Percentiles rank a stretch among this genome's conserved stretches.
These are phyloP conservation scores for Casuarius casuarius DNA, from an alignment of 2,113 vertebrate species.

Conservation along the genomic window DNA sequence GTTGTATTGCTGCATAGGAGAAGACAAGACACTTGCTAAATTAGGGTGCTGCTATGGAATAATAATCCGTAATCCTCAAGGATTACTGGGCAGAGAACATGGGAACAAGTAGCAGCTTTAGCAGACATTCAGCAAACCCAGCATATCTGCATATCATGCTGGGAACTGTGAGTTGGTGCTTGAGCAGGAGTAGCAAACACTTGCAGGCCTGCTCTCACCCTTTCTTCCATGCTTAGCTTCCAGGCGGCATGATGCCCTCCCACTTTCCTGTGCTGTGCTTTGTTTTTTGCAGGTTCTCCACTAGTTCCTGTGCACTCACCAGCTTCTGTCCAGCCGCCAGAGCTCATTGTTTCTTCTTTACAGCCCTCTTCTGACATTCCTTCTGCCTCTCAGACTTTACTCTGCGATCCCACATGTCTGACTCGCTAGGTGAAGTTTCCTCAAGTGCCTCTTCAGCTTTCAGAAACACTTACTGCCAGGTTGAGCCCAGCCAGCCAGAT, in stretches of 20 bases:
- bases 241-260: not conserved
- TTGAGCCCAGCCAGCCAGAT: not conserved
- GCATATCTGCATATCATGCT: not conserved
- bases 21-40: not conserved
- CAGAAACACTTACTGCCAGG: not conserved
- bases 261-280: not conserved
- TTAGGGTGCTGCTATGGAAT: not conserved
- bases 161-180: not conserved
- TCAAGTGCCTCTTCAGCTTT: not conserved
- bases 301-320: not conserved
- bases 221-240: not conserved
- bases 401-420: accelerated
- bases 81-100: not conserved
- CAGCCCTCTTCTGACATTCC: not conserved
- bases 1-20: not conserved
- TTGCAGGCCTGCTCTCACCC: not conserved
- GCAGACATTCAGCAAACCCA: not conserved
- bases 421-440: not conserved
- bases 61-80: not conserved
- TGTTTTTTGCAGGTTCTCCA: not conserved
- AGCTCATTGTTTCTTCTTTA: not conserved
- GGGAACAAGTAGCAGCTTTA: not conserved
- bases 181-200: not conserved
- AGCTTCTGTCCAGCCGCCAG: not conserved
- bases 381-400: not conserved